Evolutionary conservation across 2,113 vertebrate genomes (phyloP).

Genomic region (Nyctereutes procyonoides): DNA sequence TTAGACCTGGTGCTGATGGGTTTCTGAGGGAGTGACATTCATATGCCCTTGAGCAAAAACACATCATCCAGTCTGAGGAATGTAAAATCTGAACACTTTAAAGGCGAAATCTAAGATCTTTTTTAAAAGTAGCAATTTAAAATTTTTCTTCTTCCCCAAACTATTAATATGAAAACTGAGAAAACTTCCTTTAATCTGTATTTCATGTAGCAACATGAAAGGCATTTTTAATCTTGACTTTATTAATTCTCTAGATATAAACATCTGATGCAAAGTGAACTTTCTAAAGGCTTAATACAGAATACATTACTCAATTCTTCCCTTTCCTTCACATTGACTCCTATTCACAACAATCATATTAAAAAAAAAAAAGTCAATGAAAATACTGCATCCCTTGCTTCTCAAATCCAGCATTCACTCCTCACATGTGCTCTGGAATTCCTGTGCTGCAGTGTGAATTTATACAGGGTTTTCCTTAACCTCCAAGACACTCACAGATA

Average conservation of each 20-base stretch:
- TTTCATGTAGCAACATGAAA: slow-evolving; percentile 69
- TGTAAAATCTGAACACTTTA: not conserved
- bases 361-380: not conserved
- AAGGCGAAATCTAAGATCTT: slow-evolving; percentile 53
- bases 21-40: slow-evolving; percentile 55
- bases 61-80: not conserved
- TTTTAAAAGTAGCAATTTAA: slow-evolving; percentile 50
- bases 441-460: not conserved
- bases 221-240: slow-evolving; percentile 69
- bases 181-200: slow-evolving; percentile 53
- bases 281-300: slow-evolving; percentile 37
- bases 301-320: not conserved
- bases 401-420: not conserved
- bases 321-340: not conserved
- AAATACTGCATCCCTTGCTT: not conserved
- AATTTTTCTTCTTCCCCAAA: slow-evolving; percentile 52
- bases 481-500: not conserved
- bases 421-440: not conserved
- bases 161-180: slow-evolving; percentile 61
- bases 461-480: not conserved
- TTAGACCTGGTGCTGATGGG: slow-evolving; percentile 9
- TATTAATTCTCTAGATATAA: slow-evolving; percentile 71
- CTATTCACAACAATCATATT: not conserved
- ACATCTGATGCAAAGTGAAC: slow-evolving; percentile 57
- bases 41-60: slow-evolving; percentile 60